These are phyloP conservation scores for Belgica antarctica DNA, from an alignment of 2,888 invertebrate species.

Conservation along the genomic window DNA sequence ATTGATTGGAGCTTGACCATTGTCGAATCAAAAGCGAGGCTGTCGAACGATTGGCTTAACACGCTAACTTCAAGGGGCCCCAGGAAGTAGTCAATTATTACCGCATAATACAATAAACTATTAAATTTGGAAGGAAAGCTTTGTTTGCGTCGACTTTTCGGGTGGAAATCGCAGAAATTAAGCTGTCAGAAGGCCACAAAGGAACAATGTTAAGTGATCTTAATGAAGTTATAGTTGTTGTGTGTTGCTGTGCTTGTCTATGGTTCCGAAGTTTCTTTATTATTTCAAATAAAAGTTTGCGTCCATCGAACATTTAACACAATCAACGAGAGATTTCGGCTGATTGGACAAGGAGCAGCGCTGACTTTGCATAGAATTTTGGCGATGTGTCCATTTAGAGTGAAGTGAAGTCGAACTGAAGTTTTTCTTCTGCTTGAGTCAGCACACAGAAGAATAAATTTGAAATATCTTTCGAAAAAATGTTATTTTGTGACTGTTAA, in stretches of 20 bases:
- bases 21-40: background rate
- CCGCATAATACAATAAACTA: background rate
- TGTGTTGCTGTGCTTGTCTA: background rate
- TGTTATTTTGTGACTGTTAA: slow-evolving; percentile 30
- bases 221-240: slow-evolving; percentile 28
- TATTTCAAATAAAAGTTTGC: background rate
- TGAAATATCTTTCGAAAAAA: background rate
- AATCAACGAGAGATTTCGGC: slow-evolving; percentile 14
- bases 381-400: slow-evolving; percentile 24
- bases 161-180: slow-evolving; percentile 19
- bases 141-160: no score
- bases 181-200: slow-evolving; percentile 8
- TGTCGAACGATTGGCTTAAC: no score
- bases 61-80: background rate
- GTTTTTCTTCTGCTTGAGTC: background rate
- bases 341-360: slow-evolving; percentile 16
- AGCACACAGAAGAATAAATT: background rate
- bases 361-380: slow-evolving; percentile 24
- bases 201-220: slow-evolving; percentile 41
- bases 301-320: background rate
- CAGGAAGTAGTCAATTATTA: slow-evolving; percentile 20
- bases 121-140: background rate
- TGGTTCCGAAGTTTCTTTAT: background rate
- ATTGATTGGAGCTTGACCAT: background rate
- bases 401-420: slow-evolving; percentile 10